These are phyloP conservation scores for Ephestia elutella DNA, from an alignment of 1,140 invertebrate genomes.

Conservation along the genomic window DNA sequence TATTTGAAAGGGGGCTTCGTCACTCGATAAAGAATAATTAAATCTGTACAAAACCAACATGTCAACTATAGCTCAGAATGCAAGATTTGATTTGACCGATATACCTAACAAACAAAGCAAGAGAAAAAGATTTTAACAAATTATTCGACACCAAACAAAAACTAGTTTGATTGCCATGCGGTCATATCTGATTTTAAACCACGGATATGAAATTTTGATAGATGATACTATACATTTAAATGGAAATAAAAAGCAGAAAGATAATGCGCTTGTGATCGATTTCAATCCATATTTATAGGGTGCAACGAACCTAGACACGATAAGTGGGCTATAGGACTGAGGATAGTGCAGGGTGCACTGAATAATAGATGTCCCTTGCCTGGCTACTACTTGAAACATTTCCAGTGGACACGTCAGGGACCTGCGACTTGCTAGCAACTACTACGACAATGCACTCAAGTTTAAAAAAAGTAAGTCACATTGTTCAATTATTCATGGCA, in stretches of 20 bases:
- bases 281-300: constrained; percentile 11
- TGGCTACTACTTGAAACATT: constrained; percentile 34
- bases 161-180: no score
- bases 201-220: no score
- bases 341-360: constrained; percentile 33
- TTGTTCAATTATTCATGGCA: not conserved
- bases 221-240: no score
- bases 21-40: no score
- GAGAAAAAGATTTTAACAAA: no score
- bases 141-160: no score
- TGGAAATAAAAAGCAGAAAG: not conserved
- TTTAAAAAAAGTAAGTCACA: not conserved
- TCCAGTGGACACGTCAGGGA: constrained; percentile 27
- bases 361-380: constrained; percentile 52
- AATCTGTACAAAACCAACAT: no score
- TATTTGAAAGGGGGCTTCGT: no score
- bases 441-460: constrained; percentile 16
- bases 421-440: constrained; percentile 12
- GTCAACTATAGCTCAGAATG: no score
- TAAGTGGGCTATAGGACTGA: constrained; percentile 10
- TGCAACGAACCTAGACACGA: constrained; percentile 25
- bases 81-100: no score
- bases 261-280: constrained; percentile 6
- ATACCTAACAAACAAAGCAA: no score
- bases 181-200: no score